Base-by-base conservation (phyloP, 2,797 vertebrate species). In the Lagorchestes hirsutus region DNA sequence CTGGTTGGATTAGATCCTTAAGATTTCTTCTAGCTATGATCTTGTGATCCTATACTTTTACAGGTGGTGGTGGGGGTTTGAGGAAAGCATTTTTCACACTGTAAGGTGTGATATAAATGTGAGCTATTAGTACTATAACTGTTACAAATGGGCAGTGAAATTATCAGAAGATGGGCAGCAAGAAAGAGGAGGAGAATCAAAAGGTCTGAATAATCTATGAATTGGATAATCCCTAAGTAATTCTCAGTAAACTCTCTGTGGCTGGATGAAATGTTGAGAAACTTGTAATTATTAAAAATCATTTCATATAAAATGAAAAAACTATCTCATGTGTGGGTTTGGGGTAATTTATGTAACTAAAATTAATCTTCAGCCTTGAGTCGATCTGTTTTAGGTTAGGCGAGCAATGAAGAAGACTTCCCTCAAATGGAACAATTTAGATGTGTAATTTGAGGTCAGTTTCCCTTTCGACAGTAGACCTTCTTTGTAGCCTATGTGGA, bases 391-490 rank as follows among this genome's bases (percentile, higher is more conserved):
- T 82, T 55, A 54, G 67, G 54, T 67, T 95, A 91, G 50, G 8
- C 56, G 29, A 95, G 31, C 56, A 91, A 97, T 62, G 94, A 0
- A 92, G 96, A 96, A 57, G 3, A 27, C 91, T 97, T 95, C 67
- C 82, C 50, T 97, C 5, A 34, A 96, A 95, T 58, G n/a, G 96
- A 97, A 50, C 93, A 93, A 97, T 96, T 93, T 93, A 92, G 82
- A 54, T 92, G 58, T 93, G 1, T 96, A 96, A 97, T 96, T 96
- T 95, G 94, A 98, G 93, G 95, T 97, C 93, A 82, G 90, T 91
- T 93, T 91, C 40, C 92, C 95, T 95, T 98, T 96, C 95, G 58
- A 96, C 92, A 95, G 67, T 97, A 95, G 87, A 91, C 10, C 5
- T 67, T 50, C 95, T 97, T 92, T 82, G 29, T 34, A 96, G 90